Percentiles rank a stretch among this genome's conserved stretches.
Evolutionary conservation across 2,888 invertebrate genomes (phyloP).

Genomic region (Melipona beecheii): DNA sequence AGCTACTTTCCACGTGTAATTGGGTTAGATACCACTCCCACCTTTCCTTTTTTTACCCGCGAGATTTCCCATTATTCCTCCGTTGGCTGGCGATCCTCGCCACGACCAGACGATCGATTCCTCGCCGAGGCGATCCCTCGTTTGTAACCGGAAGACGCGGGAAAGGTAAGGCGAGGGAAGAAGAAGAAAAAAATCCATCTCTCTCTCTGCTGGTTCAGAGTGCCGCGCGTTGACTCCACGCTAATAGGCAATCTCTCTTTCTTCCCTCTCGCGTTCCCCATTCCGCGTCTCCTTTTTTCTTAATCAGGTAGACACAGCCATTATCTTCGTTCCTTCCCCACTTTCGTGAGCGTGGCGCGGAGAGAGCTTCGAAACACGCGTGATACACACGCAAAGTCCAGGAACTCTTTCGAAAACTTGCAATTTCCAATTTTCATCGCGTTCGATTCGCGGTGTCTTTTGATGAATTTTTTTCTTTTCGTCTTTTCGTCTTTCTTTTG

Average conservation of each 20-base stretch:
- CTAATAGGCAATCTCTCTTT: conserved; percentile 66
- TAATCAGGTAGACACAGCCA: conserved; percentile 56
- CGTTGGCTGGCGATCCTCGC: conserved; percentile 41
- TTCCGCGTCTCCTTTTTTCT: conserved; percentile 40
- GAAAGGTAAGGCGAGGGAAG: conserved; percentile 25
- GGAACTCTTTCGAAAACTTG: conserved; percentile 34
- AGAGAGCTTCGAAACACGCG: conserved; percentile 5
- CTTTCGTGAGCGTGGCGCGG: conserved; percentile 11
- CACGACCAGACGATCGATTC: conserved; percentile 44
- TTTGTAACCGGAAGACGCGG: conserved; percentile 58
- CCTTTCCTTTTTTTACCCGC: conserved; percentile 52
- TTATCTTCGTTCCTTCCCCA: conserved; percentile 38
- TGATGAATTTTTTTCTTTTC: background rate
- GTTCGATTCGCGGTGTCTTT: background rate
- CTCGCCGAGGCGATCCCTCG: conserved; percentile 51
- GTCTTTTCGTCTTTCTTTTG: background rate
- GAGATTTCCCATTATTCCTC: conserved; percentile 59
- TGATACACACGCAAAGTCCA: conserved; percentile 2
- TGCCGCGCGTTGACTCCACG: conserved; percentile 46
- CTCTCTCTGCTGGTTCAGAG: conserved; percentile 26
- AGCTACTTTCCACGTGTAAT: conserved; percentile 58
- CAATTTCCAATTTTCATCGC: background rate
- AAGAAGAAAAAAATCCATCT: conserved; percentile 45
- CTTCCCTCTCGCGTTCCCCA: conserved; percentile 46
- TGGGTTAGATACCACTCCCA: conserved; percentile 60